Evolutionary conservation across 1,140 invertebrate genomes (phyloP).

Genomic region (Meloidogyne exigua): DNA sequence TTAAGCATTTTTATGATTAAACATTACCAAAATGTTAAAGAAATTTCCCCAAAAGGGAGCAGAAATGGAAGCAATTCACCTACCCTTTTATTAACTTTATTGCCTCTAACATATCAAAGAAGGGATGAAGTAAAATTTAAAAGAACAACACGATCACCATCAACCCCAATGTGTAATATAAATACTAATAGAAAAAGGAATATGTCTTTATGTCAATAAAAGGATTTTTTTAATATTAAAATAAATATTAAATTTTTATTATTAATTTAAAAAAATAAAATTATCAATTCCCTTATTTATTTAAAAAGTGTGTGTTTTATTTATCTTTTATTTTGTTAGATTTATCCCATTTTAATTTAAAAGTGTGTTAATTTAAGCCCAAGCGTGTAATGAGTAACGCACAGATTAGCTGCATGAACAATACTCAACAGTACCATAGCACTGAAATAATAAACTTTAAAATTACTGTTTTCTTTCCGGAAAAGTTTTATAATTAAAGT

Average conservation of each 20-base stretch:
- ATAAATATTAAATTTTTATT: too few relatives aligned
- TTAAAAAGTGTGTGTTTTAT: too few relatives aligned
- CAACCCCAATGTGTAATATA: background rate
- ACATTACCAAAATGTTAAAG: conserved; percentile 13
- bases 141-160: background rate
- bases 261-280: too few relatives aligned
- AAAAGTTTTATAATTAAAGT: background rate
- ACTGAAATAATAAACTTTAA: background rate
- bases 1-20: conserved; percentile 18
- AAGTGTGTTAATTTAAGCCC: too few relatives aligned
- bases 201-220: background rate
- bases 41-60: background rate
- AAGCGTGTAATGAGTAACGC: background rate
- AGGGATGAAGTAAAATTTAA: background rate
- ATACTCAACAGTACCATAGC: background rate
- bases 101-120: background rate
- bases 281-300: too few relatives aligned
- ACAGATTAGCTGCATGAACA: background rate
- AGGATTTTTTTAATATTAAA: too few relatives aligned
- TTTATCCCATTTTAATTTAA: too few relatives aligned
- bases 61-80: background rate
- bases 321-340: too few relatives aligned
- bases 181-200: background rate
- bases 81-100: background rate
- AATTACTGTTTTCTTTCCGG: background rate